Conservation (phyloP, 1,140 invertebrate genomes). For the Pseudomyrmex pallidus region DNA sequence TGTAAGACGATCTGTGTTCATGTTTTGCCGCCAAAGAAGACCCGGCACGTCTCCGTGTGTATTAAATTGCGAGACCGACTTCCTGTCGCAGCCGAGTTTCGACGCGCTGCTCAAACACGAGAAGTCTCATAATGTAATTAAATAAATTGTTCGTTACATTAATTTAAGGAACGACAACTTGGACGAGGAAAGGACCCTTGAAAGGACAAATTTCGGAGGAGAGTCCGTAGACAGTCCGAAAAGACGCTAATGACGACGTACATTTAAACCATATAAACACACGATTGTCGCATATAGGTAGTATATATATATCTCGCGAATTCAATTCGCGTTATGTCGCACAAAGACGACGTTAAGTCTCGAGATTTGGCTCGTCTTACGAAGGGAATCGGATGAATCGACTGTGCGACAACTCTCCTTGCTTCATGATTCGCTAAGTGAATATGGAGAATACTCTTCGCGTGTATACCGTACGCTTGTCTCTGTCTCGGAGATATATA, state of each 20-base stretch:
- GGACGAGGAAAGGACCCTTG: neutral
- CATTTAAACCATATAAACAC: neutral
- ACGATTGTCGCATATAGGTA: neutral
- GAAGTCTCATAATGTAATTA: neutral
- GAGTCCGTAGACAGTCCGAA: neutral
- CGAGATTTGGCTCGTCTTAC: constrained; percentile 47
- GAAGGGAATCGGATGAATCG: constrained; percentile 44
- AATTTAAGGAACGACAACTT: constrained; percentile 22
- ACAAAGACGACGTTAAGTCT: constrained; percentile 50
- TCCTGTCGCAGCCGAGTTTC: constrained; percentile 47
- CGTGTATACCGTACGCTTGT: constrained; percentile 3
- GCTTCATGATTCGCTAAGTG: constrained; percentile 41
- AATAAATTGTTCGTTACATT: neutral
- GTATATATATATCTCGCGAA: neutral
- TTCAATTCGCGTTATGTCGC: constrained; percentile 23
- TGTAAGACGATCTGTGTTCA: too few relatives aligned
- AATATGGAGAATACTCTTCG: constrained; percentile 25
- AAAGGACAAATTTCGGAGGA: neutral
- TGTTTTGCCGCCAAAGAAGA: too few relatives aligned
- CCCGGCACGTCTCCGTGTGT: too few relatives aligned
- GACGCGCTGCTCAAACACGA: neutral
- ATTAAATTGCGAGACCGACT: constrained; percentile 56
- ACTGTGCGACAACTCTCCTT: constrained; percentile 30
- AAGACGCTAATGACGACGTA: neutral
- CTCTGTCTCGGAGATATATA: neutral